Evolutionary conservation across 1,140 invertebrate species (phyloP).

Genomic region (Pemphigus obesinymphae): DNA sequence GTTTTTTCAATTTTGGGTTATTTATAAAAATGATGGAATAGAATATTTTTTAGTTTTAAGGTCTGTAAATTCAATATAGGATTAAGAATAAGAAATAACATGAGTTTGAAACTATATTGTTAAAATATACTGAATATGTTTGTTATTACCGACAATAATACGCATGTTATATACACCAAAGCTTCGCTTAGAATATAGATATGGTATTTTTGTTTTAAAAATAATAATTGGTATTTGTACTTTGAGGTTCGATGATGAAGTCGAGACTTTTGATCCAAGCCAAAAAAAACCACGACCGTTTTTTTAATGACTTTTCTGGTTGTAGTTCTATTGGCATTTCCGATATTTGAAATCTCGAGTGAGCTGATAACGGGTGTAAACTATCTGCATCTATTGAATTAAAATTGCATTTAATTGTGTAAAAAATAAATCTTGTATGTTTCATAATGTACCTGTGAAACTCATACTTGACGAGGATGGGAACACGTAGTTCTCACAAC

Average conservation of each 20-base stretch:
- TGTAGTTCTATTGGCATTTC: slow-evolving; percentile 8
- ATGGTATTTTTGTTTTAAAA: too few relatives aligned
- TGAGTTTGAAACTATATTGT: too few relatives aligned
- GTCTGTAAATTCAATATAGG: too few relatives aligned
- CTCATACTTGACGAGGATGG: slow-evolving; percentile 29
- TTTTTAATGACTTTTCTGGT: neutral
- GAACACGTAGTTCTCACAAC: neutral
- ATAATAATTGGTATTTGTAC: too few relatives aligned
- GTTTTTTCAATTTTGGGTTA: too few relatives aligned
- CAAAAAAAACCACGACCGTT: slow-evolving; percentile 30
- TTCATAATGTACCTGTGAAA: slow-evolving; percentile 1
- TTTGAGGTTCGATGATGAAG: slow-evolving; percentile 46
- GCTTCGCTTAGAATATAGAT: too few relatives aligned
- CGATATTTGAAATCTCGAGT: neutral
- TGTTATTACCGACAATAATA: too few relatives aligned
- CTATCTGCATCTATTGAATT: slow-evolving; percentile 12
- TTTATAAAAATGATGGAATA: too few relatives aligned
- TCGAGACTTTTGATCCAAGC: slow-evolving; percentile 31
- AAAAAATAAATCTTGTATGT: neutral
- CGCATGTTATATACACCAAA: too few relatives aligned
- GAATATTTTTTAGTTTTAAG: too few relatives aligned
- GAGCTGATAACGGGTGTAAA: neutral
- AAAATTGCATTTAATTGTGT: neutral
- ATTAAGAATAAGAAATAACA: too few relatives aligned
- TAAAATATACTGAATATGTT: too few relatives aligned